phyloP scores from a whole-genome alignment of 2,888 invertebrate species.

The Cyrtodaria siliqua region DNA sequence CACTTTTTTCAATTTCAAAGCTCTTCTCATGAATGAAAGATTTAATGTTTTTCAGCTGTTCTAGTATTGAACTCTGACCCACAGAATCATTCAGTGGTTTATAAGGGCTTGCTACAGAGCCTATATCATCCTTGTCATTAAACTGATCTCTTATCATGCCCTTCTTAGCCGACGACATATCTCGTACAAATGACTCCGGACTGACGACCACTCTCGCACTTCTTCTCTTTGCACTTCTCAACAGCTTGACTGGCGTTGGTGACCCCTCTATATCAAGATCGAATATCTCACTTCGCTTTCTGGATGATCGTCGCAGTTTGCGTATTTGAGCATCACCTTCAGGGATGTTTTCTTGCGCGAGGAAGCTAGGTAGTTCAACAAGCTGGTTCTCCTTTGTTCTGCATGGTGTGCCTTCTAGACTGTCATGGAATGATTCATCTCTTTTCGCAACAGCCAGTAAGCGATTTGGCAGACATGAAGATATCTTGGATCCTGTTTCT shows the following conservation, averaged over 20 bases:
- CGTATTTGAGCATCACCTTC: background rate
- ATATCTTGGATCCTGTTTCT: conserved; percentile 6
- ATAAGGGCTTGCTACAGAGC: background rate
- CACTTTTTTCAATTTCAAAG: conserved; percentile 49
- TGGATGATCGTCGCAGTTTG: background rate
- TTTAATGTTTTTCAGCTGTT: conserved; percentile 69
- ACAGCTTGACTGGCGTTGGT: conserved; percentile 36
- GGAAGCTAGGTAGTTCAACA: conserved; percentile 50
- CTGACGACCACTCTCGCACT: conserved; percentile 57
- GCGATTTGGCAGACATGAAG: conserved; percentile 31
- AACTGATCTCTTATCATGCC: background rate
- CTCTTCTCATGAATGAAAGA: conserved; percentile 60
- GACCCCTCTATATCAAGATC: conserved; percentile 16
- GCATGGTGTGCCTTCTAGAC: conserved; percentile 30
- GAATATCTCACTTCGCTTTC: conserved; percentile 20
- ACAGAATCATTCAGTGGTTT: conserved; percentile 68
- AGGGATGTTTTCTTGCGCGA: conserved; percentile 1
- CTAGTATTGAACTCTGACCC: conserved; percentile 71
- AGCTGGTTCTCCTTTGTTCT: background rate
- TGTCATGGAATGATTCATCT: conserved; percentile 43
- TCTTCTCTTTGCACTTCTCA: conserved; percentile 41
- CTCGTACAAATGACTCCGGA: conserved; percentile 74
- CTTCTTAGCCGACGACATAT: conserved; percentile 57
- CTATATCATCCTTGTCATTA: background rate
- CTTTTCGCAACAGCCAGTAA: conserved; percentile 13